These are phyloP conservation scores for Arrhopalites spinosus DNA, from an alignment of 2,888 invertebrate species.

Conservation along the genomic window DNA sequence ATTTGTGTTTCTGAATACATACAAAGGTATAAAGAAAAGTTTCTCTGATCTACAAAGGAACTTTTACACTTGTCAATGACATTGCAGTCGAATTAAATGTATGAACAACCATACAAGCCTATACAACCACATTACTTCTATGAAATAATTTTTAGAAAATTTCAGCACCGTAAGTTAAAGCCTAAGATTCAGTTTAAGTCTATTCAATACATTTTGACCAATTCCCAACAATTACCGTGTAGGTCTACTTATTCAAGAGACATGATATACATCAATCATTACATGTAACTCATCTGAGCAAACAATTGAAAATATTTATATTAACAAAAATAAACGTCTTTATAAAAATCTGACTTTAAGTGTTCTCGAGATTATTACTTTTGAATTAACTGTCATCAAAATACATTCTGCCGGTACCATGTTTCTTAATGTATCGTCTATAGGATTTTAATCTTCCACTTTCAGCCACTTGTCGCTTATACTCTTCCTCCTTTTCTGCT, in stretches of 20 bases:
- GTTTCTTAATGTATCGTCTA: slow-evolving; percentile 85
- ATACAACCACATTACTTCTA: too few relatives aligned
- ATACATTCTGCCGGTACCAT: slow-evolving; percentile 87
- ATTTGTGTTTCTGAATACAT: too few relatives aligned
- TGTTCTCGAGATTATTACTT: too few relatives aligned
- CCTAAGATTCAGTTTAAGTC: too few relatives aligned
- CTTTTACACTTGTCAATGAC: neutral
- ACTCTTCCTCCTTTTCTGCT: slow-evolving; percentile 78
- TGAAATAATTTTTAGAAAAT: too few relatives aligned
- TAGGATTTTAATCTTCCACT: slow-evolving; percentile 87
- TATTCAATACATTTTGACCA: too few relatives aligned
- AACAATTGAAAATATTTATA: neutral
- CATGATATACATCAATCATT: neutral
- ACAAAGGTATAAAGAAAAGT: too few relatives aligned
- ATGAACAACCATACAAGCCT: too few relatives aligned
- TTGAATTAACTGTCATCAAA: slow-evolving; percentile 70
- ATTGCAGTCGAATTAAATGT: too few relatives aligned
- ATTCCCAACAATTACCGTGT: too few relatives aligned
- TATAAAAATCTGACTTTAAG: neutral
- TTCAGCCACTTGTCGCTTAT: slow-evolving; percentile 81
- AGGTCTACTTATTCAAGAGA: too few relatives aligned
- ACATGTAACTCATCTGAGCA: neutral
- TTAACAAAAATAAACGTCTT: neutral
- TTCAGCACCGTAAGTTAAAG: too few relatives aligned
- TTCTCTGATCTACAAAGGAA: neutral